Conservation (phyloP, 2,797 vertebrate species). For the Paguma larvata region DNA sequence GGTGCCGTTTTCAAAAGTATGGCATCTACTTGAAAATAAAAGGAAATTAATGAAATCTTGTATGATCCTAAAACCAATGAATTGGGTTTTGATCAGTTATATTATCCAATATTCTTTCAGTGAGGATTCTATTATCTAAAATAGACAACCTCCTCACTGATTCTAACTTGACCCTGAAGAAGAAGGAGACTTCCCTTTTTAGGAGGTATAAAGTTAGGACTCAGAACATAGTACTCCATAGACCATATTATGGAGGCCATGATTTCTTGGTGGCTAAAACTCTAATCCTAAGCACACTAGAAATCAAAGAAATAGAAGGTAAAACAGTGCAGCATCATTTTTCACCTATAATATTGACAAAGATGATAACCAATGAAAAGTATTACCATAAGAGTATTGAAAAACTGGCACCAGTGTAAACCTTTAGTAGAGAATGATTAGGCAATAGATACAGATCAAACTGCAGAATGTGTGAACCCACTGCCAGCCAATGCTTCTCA, state of each 20-base stretch:
- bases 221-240: neutral
- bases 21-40: slow-evolving; percentile 46
- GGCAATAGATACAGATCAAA: neutral
- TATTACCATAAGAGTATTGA: neutral
- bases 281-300: neutral
- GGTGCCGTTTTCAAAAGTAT: slow-evolving; percentile 40
- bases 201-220: slow-evolving; percentile 9
- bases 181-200: neutral
- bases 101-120: neutral
- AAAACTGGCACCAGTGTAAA: neutral
- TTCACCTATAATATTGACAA: neutral
- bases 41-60: slow-evolving; percentile 43
- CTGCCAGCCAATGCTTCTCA: neutral
- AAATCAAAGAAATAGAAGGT: slow-evolving; percentile 28
- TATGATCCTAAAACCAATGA: neutral
- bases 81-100: slow-evolving; percentile 17
- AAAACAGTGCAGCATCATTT: neutral
- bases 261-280: neutral
- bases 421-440: neutral
- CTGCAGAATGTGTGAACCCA: slow-evolving; percentile 26
- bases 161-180: neutral
- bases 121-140: neutral
- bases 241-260: neutral
- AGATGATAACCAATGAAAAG: neutral
- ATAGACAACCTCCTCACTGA: neutral